phyloP scores from a whole-genome alignment of 53 echinoderm and acorn worm species.

The Arbacia lixula region DNA sequence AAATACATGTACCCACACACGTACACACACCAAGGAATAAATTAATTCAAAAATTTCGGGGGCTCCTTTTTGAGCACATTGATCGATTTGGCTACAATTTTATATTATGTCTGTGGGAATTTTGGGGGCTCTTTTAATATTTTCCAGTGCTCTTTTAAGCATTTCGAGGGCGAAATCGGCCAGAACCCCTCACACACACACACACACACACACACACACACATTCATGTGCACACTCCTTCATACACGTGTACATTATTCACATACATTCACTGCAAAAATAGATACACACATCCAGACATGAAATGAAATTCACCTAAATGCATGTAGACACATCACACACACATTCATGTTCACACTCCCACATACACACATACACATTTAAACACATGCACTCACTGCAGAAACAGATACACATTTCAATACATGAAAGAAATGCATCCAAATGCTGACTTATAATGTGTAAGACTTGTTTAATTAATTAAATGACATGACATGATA shows the following conservation, averaged over 20 bases:
- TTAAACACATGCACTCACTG: too few relatives aligned
- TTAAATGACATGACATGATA: constrained; percentile 53
- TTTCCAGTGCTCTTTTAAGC: too few relatives aligned
- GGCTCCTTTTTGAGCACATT: too few relatives aligned
- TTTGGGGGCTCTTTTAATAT: too few relatives aligned
- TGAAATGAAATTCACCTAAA: background rate
- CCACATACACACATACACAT: background rate
- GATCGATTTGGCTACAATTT: too few relatives aligned
- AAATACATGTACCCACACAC: too few relatives aligned
- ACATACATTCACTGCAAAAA: background rate
- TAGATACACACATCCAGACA: constrained; percentile 4
- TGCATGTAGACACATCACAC: too few relatives aligned
- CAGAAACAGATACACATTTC: background rate
- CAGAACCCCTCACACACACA: background rate
- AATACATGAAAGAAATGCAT: background rate
- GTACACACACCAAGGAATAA: too few relatives aligned
- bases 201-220: constrained; percentile 17
- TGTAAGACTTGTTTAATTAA: constrained; percentile 57
- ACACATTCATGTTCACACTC: too few relatives aligned
- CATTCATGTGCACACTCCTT: background rate
- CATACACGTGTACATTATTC: background rate
- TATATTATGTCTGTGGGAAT: too few relatives aligned
- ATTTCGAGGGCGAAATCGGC: too few relatives aligned
- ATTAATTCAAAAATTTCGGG: too few relatives aligned
- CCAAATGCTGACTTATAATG: background rate